phyloP scores from a whole-genome alignment of 2,888 invertebrate genomes.

The Hydraecia micacea region DNA sequence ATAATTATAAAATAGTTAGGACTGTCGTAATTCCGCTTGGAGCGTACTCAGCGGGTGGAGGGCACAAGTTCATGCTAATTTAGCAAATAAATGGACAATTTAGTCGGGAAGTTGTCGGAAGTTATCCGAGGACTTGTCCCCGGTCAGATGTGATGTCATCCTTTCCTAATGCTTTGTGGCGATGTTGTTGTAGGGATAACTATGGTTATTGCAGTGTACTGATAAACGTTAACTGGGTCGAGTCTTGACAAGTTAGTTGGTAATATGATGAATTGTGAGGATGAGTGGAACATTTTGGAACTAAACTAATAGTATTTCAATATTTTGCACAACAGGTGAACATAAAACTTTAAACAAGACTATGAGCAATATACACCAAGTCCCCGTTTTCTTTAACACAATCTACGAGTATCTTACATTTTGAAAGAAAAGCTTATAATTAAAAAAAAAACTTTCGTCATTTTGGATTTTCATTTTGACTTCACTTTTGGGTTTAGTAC shows the following conservation, averaged over 20 bases:
- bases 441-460: background rate
- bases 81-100: constrained; percentile 80
- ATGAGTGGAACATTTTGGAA: constrained; percentile 4
- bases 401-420: background rate
- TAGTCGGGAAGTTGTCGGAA: constrained; percentile 72
- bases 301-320: background rate
- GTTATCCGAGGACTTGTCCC: constrained; percentile 64
- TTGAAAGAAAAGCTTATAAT: background rate
- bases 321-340: background rate
- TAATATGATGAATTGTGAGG: background rate
- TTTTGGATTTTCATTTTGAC: background rate
- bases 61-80: constrained; percentile 75
- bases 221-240: constrained; percentile 18
- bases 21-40: constrained; percentile 65
- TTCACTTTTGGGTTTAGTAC: background rate
- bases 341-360: background rate
- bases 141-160: constrained; percentile 64
- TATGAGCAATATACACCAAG: background rate
- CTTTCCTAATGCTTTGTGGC: constrained; percentile 63
- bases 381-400: background rate
- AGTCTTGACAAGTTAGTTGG: constrained; percentile 28
- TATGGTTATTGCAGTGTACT: constrained; percentile 27
- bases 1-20: constrained; percentile 73
- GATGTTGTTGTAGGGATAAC: constrained; percentile 41
- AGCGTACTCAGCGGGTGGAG: constrained; percentile 55